A percentile compares a stretch with the other conserved stretches of the same genome.
Conservation (phyloP, 1,140 invertebrate species). For the Drosophila punjabiensis region DNA sequence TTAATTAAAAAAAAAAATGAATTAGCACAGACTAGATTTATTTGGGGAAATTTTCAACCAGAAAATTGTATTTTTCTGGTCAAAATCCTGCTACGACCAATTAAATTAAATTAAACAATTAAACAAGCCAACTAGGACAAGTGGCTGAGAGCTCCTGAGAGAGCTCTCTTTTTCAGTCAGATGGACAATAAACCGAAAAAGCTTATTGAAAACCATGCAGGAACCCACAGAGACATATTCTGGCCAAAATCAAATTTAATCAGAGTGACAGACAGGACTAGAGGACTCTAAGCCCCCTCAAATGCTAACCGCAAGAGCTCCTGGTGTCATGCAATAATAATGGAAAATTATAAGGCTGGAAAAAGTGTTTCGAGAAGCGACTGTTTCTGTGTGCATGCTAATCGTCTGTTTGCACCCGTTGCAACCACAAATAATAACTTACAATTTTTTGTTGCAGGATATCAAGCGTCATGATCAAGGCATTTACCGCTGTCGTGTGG, state of each 20-base stretch:
- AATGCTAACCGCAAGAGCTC: slow-evolving; percentile 32
- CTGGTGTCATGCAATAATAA: slow-evolving; percentile 75
- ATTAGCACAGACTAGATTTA: slow-evolving; percentile 19
- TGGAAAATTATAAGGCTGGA: slow-evolving; percentile 66
- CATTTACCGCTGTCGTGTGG: slow-evolving; percentile 94
- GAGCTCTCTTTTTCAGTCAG: neutral
- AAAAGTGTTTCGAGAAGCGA: slow-evolving; percentile 1
- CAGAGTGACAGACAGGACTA: neutral
- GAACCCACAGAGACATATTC: neutral
- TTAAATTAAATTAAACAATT: slow-evolving; percentile 36
- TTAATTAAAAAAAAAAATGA: slow-evolving; percentile 8
- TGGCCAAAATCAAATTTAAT: neutral
- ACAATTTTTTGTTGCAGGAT: slow-evolving; percentile 86
- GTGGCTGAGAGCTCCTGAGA: neutral
- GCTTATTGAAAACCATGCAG: neutral
- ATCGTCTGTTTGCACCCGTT: slow-evolving; percentile 62
- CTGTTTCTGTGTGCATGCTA: slow-evolving; percentile 53
- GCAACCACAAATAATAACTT: slow-evolving; percentile 57
- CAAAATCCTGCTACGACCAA: slow-evolving; percentile 4
- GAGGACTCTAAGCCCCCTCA: slow-evolving; percentile 12
- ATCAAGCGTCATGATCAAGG: slow-evolving; percentile 94
- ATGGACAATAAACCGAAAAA: slow-evolving; percentile 5
- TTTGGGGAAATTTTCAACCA: neutral
- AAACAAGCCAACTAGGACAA: neutral
- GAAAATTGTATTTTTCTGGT: slow-evolving; percentile 3